Base-by-base conservation (phyloP, 2,113 vertebrate species). In the Etheostoma spectabile region DNA sequence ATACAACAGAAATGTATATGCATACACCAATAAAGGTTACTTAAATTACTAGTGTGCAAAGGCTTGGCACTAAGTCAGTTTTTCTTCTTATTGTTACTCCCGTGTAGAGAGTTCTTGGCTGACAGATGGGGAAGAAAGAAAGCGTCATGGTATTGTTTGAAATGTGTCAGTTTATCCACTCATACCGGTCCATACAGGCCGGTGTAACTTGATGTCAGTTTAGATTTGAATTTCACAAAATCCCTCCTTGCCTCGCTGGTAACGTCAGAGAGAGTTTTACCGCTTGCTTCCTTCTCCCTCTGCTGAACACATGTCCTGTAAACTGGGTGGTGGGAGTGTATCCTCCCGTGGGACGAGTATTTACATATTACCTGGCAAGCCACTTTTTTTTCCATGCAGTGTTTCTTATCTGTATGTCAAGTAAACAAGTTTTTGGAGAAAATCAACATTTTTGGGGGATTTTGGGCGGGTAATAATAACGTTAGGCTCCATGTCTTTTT, bases 141-240 rank as follows among this genome's bases (percentile, higher is more conserved):
- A 56, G 56, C 8, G 4, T 62, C 6, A 7, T 0, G 5, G 18
- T 27, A 74, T 79, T 83, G 83, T 89, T 77, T 68, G 56, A 72
- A 57, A 69, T 13, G 18, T 69, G 74, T 76, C 79, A 0, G 72
- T 86, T 88, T 84, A 83, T 86, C 55, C 46, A 3, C 33, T 71
- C 59, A 24, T 71, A 64, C 77, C 45, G 0, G 67, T 57, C 46
- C 59, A 48, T 46, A 68, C 72, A 74, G 69, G 78, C 85, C 84
- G 87, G 82, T 83, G 92, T 60, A 80, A 83, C 85, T 42, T 24
- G 70, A 68, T 82, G 85, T 86, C 89, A 69, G 88, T 93, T 77
- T 79, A 72, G 84, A 86, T 93, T 90, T 90, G 83, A 90, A 88
- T 88, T 24, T 73, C 13, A 42, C 57, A 77, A 79, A 79, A 27